Conservation (phyloP, 1,140 invertebrate genomes). For the Pollicipes pollicipes region DNA sequence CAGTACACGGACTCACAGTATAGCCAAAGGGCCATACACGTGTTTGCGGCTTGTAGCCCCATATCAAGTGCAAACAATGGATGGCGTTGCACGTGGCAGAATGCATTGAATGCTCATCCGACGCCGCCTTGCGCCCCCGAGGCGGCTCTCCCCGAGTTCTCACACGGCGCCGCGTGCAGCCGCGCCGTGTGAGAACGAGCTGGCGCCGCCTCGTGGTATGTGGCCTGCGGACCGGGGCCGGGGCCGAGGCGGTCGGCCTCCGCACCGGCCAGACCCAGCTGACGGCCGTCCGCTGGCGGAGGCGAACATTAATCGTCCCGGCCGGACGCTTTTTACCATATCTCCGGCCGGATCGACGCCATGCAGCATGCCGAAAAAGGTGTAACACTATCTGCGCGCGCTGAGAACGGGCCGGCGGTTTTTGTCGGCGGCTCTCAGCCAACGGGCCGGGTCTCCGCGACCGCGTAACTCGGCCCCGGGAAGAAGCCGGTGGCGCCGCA, state of each 20-base stretch:
- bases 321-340: neutral
- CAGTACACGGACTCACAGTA: neutral
- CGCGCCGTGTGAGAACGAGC: too few species aligned
- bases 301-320: neutral
- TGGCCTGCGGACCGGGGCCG: too few species aligned
- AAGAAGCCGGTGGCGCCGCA: neutral
- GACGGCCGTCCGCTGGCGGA: too few species aligned
- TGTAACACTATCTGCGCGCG: neutral
- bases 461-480: neutral
- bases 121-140: too few species aligned
- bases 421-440: neutral
- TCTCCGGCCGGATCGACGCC: neutral
- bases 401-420: neutral
- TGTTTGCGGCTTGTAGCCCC: neutral
- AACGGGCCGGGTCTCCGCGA: neutral
- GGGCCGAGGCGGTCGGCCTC: neutral
- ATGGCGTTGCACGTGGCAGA: neutral
- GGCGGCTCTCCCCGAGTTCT: too few species aligned
- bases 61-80: neutral
- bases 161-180: too few species aligned
- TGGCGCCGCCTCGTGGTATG: too few species aligned
- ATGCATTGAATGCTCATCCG: too few species aligned
- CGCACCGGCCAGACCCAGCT: too few species aligned
- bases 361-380: neutral
- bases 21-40: neutral